Conservation (phyloP, 2,113 vertebrate genomes). For the Peromyscus leucopus region DNA sequence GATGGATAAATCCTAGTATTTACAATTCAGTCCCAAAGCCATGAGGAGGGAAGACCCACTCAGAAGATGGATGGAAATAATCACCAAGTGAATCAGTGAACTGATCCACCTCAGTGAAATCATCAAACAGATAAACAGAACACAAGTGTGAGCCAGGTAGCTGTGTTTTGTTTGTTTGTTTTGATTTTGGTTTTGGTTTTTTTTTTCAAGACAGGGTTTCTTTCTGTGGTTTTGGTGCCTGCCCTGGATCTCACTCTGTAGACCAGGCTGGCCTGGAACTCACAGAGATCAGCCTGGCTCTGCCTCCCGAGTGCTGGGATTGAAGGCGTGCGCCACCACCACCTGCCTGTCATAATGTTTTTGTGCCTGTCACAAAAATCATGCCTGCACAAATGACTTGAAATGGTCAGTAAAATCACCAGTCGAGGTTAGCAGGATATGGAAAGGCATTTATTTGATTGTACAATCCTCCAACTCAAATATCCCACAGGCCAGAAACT, state of each 20-base stretch:
- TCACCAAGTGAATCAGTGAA: not conserved
- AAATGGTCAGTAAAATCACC: conserved; percentile 39
- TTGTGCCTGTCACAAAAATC: no score
- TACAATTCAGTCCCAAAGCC: not conserved
- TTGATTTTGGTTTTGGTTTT: no score
- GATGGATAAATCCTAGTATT: not conserved
- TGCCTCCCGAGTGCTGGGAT: no score
- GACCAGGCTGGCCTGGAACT: no score
- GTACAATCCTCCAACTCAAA: not conserved
- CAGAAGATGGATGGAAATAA: not conserved
- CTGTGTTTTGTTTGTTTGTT: no score
- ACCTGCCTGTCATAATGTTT: not conserved
- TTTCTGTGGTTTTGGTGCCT: no score
- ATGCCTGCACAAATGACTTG: not conserved
- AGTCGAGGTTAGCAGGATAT: not conserved
- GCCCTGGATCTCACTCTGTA: no score
- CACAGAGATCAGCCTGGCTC: no score
- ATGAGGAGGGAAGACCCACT: not conserved
- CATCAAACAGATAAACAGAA: no score
- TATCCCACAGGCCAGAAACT: not conserved
- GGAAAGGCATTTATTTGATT: conserved; percentile 49
- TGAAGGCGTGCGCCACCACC: no score
- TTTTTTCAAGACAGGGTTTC: no score
- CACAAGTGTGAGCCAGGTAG: fast-evolving
- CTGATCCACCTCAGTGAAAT: not conserved